These are phyloP conservation scores for Pseudomugil gertrudae DNA, from an alignment of 2,797 vertebrate genomes.

Conservation along the genomic window DNA sequence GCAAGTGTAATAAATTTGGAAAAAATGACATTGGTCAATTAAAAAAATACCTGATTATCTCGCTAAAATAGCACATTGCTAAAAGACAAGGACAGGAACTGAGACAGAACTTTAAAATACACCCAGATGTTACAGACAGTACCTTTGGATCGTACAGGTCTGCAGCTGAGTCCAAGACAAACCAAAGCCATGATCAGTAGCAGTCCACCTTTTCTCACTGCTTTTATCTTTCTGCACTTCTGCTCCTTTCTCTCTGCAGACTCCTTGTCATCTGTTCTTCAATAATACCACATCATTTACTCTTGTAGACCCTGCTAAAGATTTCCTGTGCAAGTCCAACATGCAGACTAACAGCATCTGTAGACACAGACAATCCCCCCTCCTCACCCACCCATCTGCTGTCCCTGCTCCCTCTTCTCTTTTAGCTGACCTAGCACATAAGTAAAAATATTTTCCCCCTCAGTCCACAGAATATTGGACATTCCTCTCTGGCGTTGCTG, in stretches of 20 bases:
- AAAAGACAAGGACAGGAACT: slow-evolving; percentile 17
- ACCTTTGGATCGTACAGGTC: slow-evolving; percentile 70
- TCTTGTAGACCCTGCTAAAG: slow-evolving; percentile 32
- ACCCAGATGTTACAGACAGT: slow-evolving; percentile 37
- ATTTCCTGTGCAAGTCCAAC: slow-evolving; percentile 52
- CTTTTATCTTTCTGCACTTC: slow-evolving; percentile 20
- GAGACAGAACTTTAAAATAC: slow-evolving; percentile 2
- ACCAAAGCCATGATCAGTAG: slow-evolving; percentile 72
- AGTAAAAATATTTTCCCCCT: not conserved
- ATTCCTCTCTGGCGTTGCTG: not conserved
- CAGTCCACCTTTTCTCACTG: slow-evolving; percentile 11
- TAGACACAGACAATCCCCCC: slow-evolving; percentile 54
- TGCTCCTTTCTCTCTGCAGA: slow-evolving; percentile 29
- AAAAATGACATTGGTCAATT: not conserved
- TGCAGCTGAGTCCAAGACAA: slow-evolving; percentile 70
- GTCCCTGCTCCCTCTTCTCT: slow-evolving; percentile 49
- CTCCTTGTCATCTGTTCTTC: slow-evolving; percentile 47
- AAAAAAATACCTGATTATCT: not conserved
- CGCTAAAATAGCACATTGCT: not conserved
- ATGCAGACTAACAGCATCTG: slow-evolving; percentile 69
- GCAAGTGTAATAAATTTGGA: not conserved
- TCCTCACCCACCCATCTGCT: slow-evolving; percentile 58
- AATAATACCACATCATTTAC: slow-evolving; percentile 21
- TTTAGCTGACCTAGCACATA: slow-evolving; percentile 37
- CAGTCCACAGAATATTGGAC: not conserved